Evolutionary conservation across 2,797 vertebrate species (phyloP).

Genomic region (Chelmon rostratus): DNA sequence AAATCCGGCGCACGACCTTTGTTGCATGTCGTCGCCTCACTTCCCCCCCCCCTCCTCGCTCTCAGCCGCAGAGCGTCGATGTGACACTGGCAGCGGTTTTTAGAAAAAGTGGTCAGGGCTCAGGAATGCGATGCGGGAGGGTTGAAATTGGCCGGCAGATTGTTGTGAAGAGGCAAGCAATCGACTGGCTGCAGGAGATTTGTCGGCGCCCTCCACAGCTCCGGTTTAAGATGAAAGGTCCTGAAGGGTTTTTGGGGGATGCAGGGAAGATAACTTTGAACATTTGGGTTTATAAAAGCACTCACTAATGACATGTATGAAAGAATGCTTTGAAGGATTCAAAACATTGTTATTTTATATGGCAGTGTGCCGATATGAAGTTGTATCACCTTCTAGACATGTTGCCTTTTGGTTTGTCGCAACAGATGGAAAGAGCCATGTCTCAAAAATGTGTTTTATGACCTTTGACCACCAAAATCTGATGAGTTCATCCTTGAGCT

Average conservation of each 20-base stretch:
- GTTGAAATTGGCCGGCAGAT: constrained; percentile 58
- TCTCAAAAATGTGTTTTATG: no score
- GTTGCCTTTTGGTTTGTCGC: no score
- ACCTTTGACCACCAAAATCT: no score
- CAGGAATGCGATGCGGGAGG: constrained; percentile 46
- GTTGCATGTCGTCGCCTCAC: constrained; percentile 47
- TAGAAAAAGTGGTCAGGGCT: constrained; percentile 62
- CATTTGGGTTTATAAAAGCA: constrained; percentile 1
- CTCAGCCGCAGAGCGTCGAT: constrained; percentile 28
- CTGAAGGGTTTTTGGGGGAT: constrained; percentile 1
- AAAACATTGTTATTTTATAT: constrained; percentile 2
- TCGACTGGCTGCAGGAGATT: constrained; percentile 3
- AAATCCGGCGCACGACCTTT: constrained; percentile 64
- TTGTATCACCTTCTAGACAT: neutral
- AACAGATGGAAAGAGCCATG: no score
- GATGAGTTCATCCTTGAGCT: no score
- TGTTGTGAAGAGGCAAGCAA: constrained; percentile 37
- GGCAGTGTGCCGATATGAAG: neutral
- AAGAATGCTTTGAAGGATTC: constrained; percentile 19
- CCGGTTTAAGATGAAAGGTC: constrained; percentile 28
- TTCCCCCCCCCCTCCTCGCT: constrained; percentile 42
- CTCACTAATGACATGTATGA: neutral
- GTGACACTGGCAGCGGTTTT: constrained; percentile 37
- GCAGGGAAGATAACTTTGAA: constrained; percentile 19
- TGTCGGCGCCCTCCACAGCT: constrained; percentile 6